Conservation (phyloP, 2,888 invertebrate species). For the Andricus quercusramuli region DNA sequence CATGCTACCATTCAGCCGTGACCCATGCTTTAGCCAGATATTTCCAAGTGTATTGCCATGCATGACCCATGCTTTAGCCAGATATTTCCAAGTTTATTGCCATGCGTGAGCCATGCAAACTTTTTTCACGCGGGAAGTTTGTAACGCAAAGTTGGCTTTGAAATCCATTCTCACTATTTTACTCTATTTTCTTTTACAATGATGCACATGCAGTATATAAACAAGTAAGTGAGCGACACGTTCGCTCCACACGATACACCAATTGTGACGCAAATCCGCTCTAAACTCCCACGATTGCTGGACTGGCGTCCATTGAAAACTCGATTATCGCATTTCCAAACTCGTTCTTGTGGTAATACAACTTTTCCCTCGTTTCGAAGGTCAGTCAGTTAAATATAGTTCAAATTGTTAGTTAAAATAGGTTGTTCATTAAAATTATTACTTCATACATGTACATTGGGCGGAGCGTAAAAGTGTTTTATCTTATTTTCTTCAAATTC, state of each 20-base stretch:
- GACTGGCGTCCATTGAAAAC: constrained; percentile 57
- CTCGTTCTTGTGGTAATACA: constrained; percentile 65
- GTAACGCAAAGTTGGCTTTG: background rate
- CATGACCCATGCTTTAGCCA: too few relatives aligned
- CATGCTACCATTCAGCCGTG: too few relatives aligned
- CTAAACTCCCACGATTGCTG: constrained; percentile 15
- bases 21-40: too few relatives aligned
- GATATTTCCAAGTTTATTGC: too few relatives aligned
- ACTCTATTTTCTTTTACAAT: background rate
- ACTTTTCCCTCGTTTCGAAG: constrained; percentile 63
- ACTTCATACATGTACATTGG: background rate
- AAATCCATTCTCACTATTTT: background rate
- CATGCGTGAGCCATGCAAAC: too few relatives aligned
- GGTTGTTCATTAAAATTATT: constrained; percentile 12
- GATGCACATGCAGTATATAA: background rate
- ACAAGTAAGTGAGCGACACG: background rate
- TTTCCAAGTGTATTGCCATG: too few relatives aligned
- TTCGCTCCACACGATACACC: constrained; percentile 3
- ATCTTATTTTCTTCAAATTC: too few relatives aligned
- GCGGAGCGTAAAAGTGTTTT: too few relatives aligned
- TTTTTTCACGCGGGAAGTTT: background rate
- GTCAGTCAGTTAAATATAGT: constrained; percentile 48
- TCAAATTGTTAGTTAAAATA: constrained; percentile 19
- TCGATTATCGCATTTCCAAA: constrained; percentile 65
- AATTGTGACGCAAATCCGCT: constrained; percentile 16